phyloP scores from a whole-genome alignment of 2,888 invertebrate genomes.

The Peribatodes rhomboidaria region DNA sequence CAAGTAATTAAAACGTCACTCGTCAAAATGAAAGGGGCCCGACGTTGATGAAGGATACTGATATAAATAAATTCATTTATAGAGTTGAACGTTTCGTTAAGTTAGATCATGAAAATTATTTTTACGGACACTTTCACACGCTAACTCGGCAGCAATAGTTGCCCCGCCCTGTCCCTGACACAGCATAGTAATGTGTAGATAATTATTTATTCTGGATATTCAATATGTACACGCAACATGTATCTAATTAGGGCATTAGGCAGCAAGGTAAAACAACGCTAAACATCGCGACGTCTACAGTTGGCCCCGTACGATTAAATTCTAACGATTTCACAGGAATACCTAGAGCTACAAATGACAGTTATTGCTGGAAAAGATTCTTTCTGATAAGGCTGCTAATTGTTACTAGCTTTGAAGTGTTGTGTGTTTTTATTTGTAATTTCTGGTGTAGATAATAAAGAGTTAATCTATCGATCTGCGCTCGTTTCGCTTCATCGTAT shows the following conservation, averaged over 20 bases:
- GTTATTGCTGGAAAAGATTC: no score
- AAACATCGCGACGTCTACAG: not conserved
- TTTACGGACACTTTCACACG: conserved; percentile 32
- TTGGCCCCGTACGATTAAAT: not conserved
- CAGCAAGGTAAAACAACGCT: not conserved
- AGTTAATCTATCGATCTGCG: no score
- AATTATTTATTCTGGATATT: not conserved
- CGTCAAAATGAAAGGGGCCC: conserved; percentile 56
- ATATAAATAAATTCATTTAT: conserved; percentile 62
- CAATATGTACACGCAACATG: not conserved
- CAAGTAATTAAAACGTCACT: conserved; percentile 65
- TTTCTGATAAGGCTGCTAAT: no score
- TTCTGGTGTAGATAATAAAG: no score
- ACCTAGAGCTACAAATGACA: no score
- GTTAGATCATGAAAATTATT: conserved; percentile 45
- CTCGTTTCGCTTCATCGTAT: no score
- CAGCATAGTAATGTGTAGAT: conserved; percentile 1
- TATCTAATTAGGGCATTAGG: not conserved
- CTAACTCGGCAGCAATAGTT: conserved; percentile 5
- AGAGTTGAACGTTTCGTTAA: conserved; percentile 50
- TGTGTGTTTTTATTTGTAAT: no score
- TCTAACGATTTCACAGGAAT: not conserved
- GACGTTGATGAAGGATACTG: conserved; percentile 61
- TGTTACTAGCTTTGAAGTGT: no score
- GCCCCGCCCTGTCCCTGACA: conserved; percentile 7